phyloP scores from a whole-genome alignment of 2,113 vertebrate species.

The Marmota monax region DNA sequence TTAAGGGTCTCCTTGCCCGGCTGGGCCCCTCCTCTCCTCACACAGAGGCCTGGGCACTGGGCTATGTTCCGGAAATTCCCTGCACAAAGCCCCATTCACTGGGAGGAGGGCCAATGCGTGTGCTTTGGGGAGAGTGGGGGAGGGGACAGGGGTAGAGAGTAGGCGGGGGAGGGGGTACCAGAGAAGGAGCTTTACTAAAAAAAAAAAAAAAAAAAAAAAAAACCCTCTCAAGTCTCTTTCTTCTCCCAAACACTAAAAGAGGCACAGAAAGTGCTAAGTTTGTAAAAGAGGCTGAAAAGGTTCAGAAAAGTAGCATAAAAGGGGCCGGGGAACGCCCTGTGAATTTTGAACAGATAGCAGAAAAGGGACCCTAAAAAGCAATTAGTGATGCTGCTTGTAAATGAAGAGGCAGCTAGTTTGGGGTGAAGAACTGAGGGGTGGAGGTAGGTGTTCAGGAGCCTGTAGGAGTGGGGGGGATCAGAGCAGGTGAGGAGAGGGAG shows the following conservation, averaged over 20 bases:
- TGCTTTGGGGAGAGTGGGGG: slow-evolving; percentile 85
- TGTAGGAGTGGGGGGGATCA: slow-evolving; percentile 54
- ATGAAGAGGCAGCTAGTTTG: slow-evolving; percentile 86
- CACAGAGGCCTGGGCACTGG: slow-evolving; percentile 86
- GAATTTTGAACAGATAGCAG: slow-evolving; percentile 91
- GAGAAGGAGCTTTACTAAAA: slow-evolving; percentile 83
- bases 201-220: slow-evolving; percentile 78
- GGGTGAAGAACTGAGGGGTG: slow-evolving; percentile 81
- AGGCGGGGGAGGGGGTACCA: slow-evolving; percentile 72
- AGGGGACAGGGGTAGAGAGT: slow-evolving; percentile 57
- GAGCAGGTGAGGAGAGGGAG: slow-evolving; percentile 45
- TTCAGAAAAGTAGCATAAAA: slow-evolving; percentile 90
- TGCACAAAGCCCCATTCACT: slow-evolving; percentile 90
- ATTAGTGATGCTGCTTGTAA: slow-evolving; percentile 91
- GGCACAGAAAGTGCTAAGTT: slow-evolving; percentile 86
- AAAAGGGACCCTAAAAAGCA: slow-evolving; percentile 91
- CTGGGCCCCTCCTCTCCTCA: slow-evolving; percentile 88
- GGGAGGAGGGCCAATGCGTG: slow-evolving; percentile 89
- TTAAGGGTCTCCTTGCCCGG: slow-evolving; percentile 89
- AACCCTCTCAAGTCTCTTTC: slow-evolving; percentile 81
- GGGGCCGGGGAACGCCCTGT: slow-evolving; percentile 87
- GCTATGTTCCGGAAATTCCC: slow-evolving; percentile 93
- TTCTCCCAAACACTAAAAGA: slow-evolving; percentile 84
- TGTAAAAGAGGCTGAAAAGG: slow-evolving; percentile 90
- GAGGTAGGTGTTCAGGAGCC: slow-evolving; percentile 80